Conservation (phyloP, 2,888 invertebrate species). For the Bimastos eiseni region DNA sequence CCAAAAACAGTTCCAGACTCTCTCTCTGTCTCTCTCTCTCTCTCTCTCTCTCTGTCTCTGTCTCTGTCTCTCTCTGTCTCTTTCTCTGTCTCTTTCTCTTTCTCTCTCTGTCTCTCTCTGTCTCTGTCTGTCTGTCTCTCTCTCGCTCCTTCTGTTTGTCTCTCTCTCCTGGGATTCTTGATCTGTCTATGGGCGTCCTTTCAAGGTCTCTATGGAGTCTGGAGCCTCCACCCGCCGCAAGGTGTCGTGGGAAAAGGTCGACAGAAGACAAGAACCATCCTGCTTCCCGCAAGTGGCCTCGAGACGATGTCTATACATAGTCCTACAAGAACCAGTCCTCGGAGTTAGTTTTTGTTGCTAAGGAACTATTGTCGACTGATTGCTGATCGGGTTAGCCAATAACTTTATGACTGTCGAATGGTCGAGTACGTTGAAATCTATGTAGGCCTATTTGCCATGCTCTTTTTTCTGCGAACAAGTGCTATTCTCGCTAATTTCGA, state of each 20-base stretch:
- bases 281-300: neutral
- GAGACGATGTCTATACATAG: neutral
- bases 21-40: neutral
- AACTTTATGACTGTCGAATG: too few relatives aligned
- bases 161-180: neutral
- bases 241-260: constrained; percentile 9
- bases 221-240: neutral
- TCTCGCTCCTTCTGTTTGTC: too few relatives aligned
- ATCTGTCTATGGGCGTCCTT: neutral
- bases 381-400: too few relatives aligned
- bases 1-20: neutral
- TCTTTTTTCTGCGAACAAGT: too few relatives aligned
- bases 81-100: neutral
- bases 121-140: constrained; percentile 31
- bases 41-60: neutral
- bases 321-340: too few relatives aligned
- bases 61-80: neutral
- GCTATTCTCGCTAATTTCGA: too few relatives aligned
- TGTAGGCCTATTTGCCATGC: too few relatives aligned
- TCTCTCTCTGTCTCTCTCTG: neutral
- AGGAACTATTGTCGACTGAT: too few relatives aligned
- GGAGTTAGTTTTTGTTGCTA: too few relatives aligned
- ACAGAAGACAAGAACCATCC: neutral
- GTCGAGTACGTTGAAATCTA: too few relatives aligned
- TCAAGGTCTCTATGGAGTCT: too few relatives aligned